Percentiles rank a stretch among this genome's conserved stretches.
Conservation (phyloP, 30 jellyfish, hydroid and myxozoan species). For the Pseudorhiza aurosa region DNA sequence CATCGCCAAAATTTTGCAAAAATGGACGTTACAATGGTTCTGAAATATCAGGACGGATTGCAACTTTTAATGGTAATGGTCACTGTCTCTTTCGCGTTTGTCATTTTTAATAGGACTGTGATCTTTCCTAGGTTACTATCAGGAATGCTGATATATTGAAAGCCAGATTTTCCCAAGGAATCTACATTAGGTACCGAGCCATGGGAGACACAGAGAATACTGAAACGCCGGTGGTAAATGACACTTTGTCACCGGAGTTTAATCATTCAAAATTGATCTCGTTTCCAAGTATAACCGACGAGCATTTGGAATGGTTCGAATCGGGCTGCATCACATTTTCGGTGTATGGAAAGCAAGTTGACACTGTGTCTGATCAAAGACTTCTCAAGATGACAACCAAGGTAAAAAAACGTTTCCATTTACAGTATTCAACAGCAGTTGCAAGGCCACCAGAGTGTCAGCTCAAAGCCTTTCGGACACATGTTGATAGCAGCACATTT, state of each 20-base stretch:
- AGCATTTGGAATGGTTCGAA: slow-evolving; percentile 94
- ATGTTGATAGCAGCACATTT: no score
- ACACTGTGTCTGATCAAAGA: slow-evolving; percentile 77
- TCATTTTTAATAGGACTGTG: no score
- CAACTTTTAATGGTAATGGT: no score
- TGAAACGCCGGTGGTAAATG: slow-evolving; percentile 82
- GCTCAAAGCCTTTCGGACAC: no score
- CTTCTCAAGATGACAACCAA: slow-evolving; percentile 95
- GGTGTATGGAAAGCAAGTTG: slow-evolving; percentile 94
- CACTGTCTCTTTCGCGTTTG: no score
- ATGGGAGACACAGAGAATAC: slow-evolving; percentile 77
- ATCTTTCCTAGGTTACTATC: slow-evolving; percentile 81
- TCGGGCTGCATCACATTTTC: slow-evolving; percentile 87
- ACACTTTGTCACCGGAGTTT: slow-evolving; percentile 92
- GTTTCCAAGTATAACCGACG: slow-evolving; percentile 81
- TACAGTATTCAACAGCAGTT: no score
- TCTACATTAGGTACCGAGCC: slow-evolving; percentile 68
- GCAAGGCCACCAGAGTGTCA: no score
- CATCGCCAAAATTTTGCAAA: no score
- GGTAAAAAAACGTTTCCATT: slow-evolving; percentile 37
- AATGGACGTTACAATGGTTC: no score
- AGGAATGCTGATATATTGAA: slow-evolving; percentile 91
- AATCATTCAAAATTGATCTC: slow-evolving; percentile 76
- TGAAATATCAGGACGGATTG: no score
- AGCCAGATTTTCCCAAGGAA: slow-evolving; percentile 88